Evolutionary conservation across 2,113 vertebrate species (phyloP), one percentile per base, ranked within the genome.

Genomic region (Syngnathus typhle): DNA sequence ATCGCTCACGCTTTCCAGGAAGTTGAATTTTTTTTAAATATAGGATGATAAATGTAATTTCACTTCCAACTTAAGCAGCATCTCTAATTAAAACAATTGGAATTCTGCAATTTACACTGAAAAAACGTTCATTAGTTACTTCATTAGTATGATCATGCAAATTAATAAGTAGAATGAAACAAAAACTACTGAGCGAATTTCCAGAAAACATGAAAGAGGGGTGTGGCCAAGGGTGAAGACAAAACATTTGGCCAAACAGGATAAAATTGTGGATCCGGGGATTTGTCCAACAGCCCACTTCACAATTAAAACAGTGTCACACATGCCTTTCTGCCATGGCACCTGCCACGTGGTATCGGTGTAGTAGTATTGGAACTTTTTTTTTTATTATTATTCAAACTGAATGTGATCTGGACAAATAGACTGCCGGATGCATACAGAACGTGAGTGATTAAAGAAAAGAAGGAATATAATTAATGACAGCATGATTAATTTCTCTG

Each of bases 401-500:
- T 13, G 8, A 46, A 3, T 47, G 5, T 16, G 10, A 47, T 16
- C 16, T 47, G 46, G 46, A 6, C 46, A 18, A 47, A 18, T 16
- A 16, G 15, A 47, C 46, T 47, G 3, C 15, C 13, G 16, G 46
- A 47, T 18, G 15, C 16, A 18, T 47, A 6, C 46, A 47, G 46
- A 47, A 47, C 18, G 46, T 4, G 10, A 47, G 46, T 47, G 12
- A 18, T 47, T 47, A 47, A 46, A 46, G 11, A 10, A 46, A 4
- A 39, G 39, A 39, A 11, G 41, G 8, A 9, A 43, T 10, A 8
- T 54, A 77, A 70, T 69, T 36, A 43, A 73, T 63, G 60, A 77
- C 60, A 77, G 56, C n/a, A 13, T 10, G 38, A 71, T 27, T 65
- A n/a, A 7, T 51, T 58, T 73, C 36, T 77, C 59, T 58, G 56